These are phyloP conservation scores for Bucco capensis DNA, from an alignment of 2,113 vertebrate genomes.

Conservation along the genomic window DNA sequence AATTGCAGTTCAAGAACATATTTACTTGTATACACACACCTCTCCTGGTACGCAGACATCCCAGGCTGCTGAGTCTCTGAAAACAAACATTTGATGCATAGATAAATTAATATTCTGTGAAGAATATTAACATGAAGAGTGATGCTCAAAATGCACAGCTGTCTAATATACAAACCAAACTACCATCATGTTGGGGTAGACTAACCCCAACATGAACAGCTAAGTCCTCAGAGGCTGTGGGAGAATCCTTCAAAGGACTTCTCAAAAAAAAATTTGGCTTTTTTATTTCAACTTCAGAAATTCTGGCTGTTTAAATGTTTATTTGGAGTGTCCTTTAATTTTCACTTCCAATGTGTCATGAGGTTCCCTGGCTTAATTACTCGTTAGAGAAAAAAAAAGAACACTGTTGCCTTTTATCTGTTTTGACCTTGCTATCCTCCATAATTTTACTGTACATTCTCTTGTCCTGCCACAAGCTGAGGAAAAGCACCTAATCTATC, in stretches of 20 bases:
- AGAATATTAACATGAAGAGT: neutral
- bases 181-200: no score
- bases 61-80: neutral
- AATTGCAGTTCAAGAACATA: neutral
- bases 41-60: no score
- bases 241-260: neutral
- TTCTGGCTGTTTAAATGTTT: neutral
- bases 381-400: neutral
- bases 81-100: neutral
- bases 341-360: neutral
- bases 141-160: accelerated
- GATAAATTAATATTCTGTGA: neutral
- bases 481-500: neutral
- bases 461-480: neutral
- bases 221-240: neutral
- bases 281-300: neutral
- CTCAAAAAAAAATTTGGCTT: neutral
- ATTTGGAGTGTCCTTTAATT: neutral
- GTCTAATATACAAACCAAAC: neutral
- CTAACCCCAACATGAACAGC: accelerated
- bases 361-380: neutral
- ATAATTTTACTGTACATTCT: neutral
- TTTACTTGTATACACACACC: neutral
- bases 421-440: neutral
- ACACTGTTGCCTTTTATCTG: neutral